A percentile compares a stretch with the other conserved stretches of the same genome.
These are phyloP conservation scores for Plestiodon gilberti DNA, from an alignment of 2,113 vertebrate species.

Conservation along the genomic window DNA sequence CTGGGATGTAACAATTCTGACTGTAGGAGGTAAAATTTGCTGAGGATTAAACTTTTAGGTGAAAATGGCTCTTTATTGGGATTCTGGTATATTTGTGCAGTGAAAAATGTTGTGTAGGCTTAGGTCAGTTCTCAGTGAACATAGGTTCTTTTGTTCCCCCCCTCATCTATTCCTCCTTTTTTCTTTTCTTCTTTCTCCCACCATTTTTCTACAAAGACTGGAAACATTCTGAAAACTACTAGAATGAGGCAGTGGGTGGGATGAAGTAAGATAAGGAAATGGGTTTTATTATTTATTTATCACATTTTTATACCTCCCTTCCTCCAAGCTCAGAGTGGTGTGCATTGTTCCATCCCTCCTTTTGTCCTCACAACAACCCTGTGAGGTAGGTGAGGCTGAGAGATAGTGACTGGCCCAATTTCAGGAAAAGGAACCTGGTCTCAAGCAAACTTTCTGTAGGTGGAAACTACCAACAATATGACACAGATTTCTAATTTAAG, in stretches of 20 bases:
- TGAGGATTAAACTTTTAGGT: slow-evolving; percentile 78
- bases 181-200: slow-evolving; percentile 48
- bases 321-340: too few species aligned
- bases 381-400: too few species aligned
- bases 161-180: slow-evolving; percentile 61
- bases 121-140: slow-evolving; percentile 55
- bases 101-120: slow-evolving; percentile 70
- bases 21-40: slow-evolving; percentile 39
- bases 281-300: too few species aligned
- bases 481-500: not conserved
- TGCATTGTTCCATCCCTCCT: too few species aligned
- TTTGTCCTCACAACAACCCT: too few species aligned
- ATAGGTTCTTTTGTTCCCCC: slow-evolving; percentile 14
- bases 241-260: not conserved
- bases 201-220: slow-evolving; percentile 42
- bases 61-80: slow-evolving; percentile 63
- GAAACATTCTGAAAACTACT: not conserved
- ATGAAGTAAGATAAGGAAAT: not conserved
- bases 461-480: too few species aligned
- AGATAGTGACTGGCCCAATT: too few species aligned
- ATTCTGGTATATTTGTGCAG: slow-evolving; percentile 64
- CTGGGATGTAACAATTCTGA: not conserved
- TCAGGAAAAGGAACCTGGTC: not conserved
- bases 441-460: not conserved
- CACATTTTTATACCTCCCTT: too few species aligned